phyloP scores from a whole-genome alignment of 2,888 invertebrate genomes.

The Crocallis elinguaria region DNA sequence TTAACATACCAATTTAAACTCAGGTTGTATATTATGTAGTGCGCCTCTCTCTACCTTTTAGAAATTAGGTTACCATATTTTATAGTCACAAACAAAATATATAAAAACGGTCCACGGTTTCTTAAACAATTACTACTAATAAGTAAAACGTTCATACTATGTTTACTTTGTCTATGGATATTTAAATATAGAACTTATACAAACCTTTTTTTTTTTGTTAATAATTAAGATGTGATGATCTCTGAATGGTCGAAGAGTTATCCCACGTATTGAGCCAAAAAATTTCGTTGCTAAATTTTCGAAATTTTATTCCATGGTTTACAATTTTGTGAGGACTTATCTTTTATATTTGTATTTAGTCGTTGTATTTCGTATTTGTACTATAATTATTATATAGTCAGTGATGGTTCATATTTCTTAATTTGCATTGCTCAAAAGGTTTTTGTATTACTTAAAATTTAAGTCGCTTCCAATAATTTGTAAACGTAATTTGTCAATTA shows the following conservation, averaged over 20 bases:
- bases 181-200: neutral
- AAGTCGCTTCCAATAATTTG: constrained; percentile 9
- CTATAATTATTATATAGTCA: neutral
- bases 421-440: constrained; percentile 49
- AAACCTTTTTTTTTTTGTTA: neutral
- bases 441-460: constrained; percentile 28
- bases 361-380: constrained; percentile 14
- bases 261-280: constrained; percentile 12
- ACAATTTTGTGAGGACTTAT: neutral
- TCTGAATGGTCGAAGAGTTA: constrained; percentile 28
- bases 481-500: too few relatives aligned
- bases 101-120: too few relatives aligned
- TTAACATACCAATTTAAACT: too few relatives aligned
- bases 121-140: too few relatives aligned
- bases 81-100: too few relatives aligned
- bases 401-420: constrained; percentile 17
- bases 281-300: constrained; percentile 8
- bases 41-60: too few relatives aligned
- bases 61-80: too few relatives aligned
- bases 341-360: neutral
- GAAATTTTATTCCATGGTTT: constrained; percentile 4
- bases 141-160: too few relatives aligned
- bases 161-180: too few relatives aligned
- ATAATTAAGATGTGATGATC: constrained; percentile 26
- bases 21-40: too few relatives aligned